Conservation (phyloP, 1,140 invertebrate genomes). For the Drosophila cardini region DNA sequence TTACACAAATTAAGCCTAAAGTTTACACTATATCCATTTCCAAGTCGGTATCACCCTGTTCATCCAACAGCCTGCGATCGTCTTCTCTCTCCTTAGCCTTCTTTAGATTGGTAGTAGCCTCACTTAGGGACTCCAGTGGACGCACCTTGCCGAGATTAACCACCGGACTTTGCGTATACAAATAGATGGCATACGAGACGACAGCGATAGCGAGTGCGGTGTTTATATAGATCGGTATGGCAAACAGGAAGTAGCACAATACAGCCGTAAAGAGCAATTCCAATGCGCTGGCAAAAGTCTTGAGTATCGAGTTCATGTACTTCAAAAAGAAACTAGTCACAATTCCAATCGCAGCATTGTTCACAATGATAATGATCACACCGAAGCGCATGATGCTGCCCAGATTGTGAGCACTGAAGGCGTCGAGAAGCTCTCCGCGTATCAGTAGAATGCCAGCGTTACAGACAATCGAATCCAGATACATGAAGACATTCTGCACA, state of each 20-base stretch:
- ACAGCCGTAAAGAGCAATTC: conserved; percentile 96
- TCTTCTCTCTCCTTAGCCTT: conserved; percentile 47
- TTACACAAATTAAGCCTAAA: conserved; percentile 39
- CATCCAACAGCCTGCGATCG: conserved; percentile 65
- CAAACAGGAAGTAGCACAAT: conserved; percentile 95
- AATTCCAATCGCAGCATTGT: conserved; percentile 96
- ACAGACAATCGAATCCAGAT: conserved; percentile 96
- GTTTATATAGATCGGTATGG: conserved; percentile 93
- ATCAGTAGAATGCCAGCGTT: conserved; percentile 90
- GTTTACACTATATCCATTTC: conserved; percentile 76
- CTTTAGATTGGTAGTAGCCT: conserved; percentile 39
- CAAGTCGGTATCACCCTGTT: conserved; percentile 67
- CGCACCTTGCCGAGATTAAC: conserved; percentile 85
- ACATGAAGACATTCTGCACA: conserved; percentile 98
- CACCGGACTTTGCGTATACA: conserved; percentile 97
- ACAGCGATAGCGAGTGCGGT: conserved; percentile 93
- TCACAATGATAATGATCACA: conserved; percentile 93
- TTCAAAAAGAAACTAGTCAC: conserved; percentile 97
- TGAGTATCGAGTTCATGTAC: conserved; percentile 97
- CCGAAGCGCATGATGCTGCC: conserved; percentile 87
- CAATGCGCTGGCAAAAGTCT: conserved; percentile 97
- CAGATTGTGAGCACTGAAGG: conserved; percentile 87
- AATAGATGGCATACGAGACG: conserved; percentile 92
- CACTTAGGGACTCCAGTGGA: conserved; percentile 58
- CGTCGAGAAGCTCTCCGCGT: conserved; percentile 87